These are phyloP conservation scores for Bombycilla garrulus DNA, from an alignment of 2,113 vertebrate genomes.

Conservation along the genomic window DNA sequence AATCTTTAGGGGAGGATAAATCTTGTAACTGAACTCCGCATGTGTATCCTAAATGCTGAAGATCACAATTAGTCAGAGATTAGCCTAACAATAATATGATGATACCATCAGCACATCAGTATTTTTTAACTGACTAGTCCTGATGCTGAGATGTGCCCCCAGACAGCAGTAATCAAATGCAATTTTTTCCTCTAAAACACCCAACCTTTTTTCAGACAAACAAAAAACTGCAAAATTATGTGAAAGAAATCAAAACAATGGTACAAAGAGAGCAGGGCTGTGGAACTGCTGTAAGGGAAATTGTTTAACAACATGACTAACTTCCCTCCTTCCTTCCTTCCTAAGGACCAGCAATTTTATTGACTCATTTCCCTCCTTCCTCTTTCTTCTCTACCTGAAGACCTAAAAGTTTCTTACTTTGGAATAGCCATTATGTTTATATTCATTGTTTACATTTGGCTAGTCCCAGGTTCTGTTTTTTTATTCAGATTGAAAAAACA, in stretches of 20 bases:
- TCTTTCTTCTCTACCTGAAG: conserved; percentile 42
- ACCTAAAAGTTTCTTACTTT: neutral
- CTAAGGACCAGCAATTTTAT: conserved; percentile 13
- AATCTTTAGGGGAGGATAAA: neutral
- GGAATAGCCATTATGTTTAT: conserved; percentile 33
- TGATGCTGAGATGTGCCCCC: neutral
- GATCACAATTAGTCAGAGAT: neutral
- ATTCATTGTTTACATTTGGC: conserved; percentile 24
- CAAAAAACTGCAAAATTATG: neutral
- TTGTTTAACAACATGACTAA: conserved; percentile 55
- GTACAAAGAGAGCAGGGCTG: neutral
- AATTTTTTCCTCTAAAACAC: neutral
- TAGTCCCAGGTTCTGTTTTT: neutral
- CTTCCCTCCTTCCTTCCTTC: conserved; percentile 66
- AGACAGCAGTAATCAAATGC: neutral
- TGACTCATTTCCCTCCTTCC: conserved; percentile 69
- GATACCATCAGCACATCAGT: neutral
- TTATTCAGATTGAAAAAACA: neutral
- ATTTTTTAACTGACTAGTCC: neutral
- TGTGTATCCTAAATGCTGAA: neutral
- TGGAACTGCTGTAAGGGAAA: conserved; percentile 36
- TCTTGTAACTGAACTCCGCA: neutral
- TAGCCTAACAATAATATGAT: neutral
- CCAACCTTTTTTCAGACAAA: neutral
- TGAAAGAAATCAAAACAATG: conserved; percentile 16